A percentile compares a stretch with the other conserved stretches of the same genome.
These are phyloP conservation scores for Apus apus DNA, from an alignment of 2,113 vertebrate genomes.

Conservation along the genomic window DNA sequence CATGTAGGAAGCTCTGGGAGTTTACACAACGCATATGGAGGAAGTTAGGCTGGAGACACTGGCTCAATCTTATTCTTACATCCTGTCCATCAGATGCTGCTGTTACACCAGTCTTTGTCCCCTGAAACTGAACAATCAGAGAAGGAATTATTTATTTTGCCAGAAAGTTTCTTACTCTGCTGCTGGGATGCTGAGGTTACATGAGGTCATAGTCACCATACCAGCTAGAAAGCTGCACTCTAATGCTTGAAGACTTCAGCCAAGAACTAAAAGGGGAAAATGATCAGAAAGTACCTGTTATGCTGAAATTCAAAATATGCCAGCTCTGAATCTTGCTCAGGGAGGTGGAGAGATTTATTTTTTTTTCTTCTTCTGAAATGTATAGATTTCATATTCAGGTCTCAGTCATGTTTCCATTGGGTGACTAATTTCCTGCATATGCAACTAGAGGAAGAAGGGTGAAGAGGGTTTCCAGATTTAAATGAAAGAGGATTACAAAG, in stretches of 20 bases:
- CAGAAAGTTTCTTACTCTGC: neutral
- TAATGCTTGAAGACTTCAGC: neutral
- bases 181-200: neutral
- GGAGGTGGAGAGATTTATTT: neutral
- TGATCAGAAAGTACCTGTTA: neutral
- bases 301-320: neutral
- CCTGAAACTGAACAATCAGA: neutral
- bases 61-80: neutral
- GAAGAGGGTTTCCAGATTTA: conserved; percentile 21
- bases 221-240: neutral
- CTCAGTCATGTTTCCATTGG: conserved; percentile 11
- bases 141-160: neutral
- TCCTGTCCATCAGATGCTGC: neutral
- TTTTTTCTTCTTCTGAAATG: neutral
- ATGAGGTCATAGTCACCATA: neutral
- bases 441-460: neutral
- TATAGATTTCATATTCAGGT: neutral
- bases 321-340: neutral
- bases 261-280: neutral
- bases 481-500: conserved; percentile 4
- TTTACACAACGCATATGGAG: neutral
- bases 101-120: neutral
- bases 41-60: neutral
- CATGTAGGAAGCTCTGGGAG: neutral
- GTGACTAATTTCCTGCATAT: conserved; percentile 4